A percentile compares a stretch with the other conserved stretches of the same genome.
phyloP scores from a whole-genome alignment of 2,888 invertebrate species.

The Tiliacea citrago region DNA sequence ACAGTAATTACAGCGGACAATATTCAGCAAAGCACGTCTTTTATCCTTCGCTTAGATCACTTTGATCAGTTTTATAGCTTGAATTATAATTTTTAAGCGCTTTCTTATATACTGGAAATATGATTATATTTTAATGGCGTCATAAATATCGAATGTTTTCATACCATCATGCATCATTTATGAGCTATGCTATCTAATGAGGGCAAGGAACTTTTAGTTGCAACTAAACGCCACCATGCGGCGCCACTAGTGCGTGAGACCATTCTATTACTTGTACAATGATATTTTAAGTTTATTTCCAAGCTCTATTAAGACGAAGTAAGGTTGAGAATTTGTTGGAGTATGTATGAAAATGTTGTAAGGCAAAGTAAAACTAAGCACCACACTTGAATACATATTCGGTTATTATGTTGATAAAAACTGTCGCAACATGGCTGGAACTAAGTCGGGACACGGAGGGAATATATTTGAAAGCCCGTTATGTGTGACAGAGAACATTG shows the following conservation, averaged over 20 bases:
- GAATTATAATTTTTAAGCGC: conserved; percentile 45
- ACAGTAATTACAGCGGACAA: conserved; percentile 36
- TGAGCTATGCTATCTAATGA: conserved; percentile 67
- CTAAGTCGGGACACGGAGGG: conserved; percentile 74
- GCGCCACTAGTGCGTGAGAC: conserved; percentile 81
- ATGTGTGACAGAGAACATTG: conserved; percentile 65
- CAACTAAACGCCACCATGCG: conserved; percentile 71
- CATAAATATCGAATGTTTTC: conserved; percentile 73
- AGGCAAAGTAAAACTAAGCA: conserved; percentile 73
- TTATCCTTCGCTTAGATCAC: conserved; percentile 42
- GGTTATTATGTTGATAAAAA: conserved; percentile 87
- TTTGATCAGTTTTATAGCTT: conserved; percentile 50
- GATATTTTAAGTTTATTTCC: conserved; percentile 52
- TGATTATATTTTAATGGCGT: conserved; percentile 66
- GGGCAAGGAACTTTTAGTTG: conserved; percentile 74
- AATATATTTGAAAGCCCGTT: conserved; percentile 70
- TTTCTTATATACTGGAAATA: conserved; percentile 50
- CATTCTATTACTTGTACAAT: conserved; percentile 72
- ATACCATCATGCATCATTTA: conserved; percentile 76
- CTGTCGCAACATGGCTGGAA: conserved; percentile 79
- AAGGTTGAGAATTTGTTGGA: conserved; percentile 67
- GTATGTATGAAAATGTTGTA: conserved; percentile 53
- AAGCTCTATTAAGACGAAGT: conserved; percentile 64
- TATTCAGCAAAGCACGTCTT: conserved; percentile 37
- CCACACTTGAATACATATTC: conserved; percentile 86